Percentiles rank a stretch among this genome's conserved stretches.
These are phyloP conservation scores for Linnaemya tessellans DNA, from an alignment of 2,888 invertebrate genomes.

Conservation along the genomic window DNA sequence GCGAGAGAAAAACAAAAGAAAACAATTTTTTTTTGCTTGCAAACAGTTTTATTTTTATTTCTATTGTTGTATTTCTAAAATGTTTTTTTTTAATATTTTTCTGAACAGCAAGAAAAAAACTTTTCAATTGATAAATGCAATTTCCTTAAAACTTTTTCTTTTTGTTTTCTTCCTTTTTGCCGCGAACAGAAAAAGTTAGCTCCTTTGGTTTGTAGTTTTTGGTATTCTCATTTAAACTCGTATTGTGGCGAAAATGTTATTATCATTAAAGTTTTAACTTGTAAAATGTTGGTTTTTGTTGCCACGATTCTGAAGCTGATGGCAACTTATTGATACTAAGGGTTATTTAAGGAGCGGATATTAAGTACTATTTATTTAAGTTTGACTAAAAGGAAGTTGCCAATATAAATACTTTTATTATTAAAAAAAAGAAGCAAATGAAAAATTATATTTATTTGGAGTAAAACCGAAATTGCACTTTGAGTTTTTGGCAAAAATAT, in stretches of 20 bases:
- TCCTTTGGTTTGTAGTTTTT: conserved; percentile 39
- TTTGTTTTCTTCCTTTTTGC: background rate
- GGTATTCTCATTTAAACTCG: background rate
- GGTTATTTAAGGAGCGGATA: conserved; percentile 62
- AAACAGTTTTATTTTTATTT: background rate
- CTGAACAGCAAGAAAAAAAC: conserved; percentile 15
- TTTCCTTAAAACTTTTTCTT: conserved; percentile 68
- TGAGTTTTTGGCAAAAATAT: conserved; percentile 14
- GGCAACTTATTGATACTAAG: conserved; percentile 67
- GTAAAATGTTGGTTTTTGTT: conserved; percentile 29
- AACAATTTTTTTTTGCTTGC: background rate
- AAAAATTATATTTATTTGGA: background rate
- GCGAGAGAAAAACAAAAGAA: background rate
- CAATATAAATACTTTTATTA: conserved; percentile 57
- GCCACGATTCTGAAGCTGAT: conserved; percentile 27
- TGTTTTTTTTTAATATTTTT: conserved; percentile 1
- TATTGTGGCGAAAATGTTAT: conserved; percentile 57
- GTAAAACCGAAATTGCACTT: background rate
- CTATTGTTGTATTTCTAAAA: background rate
- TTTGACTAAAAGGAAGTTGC: conserved; percentile 40
- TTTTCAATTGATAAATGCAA: conserved; percentile 72
- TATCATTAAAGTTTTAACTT: conserved; percentile 63
- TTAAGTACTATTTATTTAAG: conserved; percentile 55
- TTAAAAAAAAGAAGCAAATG: conserved; percentile 4
- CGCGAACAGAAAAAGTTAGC: conserved; percentile 19